These are phyloP conservation scores for Drosophila multiciliata DNA, from an alignment of 2,888 invertebrate species.

Conservation along the genomic window DNA sequence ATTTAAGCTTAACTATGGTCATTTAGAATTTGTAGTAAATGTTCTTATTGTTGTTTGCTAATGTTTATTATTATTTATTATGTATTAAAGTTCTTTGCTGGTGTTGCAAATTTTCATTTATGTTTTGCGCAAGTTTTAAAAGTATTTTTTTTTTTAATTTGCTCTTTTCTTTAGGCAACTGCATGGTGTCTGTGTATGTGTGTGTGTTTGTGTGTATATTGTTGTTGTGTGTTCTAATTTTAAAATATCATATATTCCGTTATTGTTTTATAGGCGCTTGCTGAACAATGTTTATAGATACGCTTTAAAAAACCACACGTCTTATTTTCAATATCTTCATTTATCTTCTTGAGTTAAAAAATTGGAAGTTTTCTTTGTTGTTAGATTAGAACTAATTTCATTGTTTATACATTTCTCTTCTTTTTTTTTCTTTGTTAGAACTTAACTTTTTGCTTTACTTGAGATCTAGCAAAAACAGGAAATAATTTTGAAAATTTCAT, in stretches of 20 bases:
- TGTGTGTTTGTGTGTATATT: constrained; percentile 42
- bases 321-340: constrained; percentile 28
- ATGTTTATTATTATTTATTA: constrained; percentile 62
- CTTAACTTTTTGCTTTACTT: constrained; percentile 71
- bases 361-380: constrained; percentile 71
- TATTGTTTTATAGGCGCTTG: constrained; percentile 60
- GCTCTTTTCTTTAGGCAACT: constrained; percentile 66
- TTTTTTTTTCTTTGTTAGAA: constrained; percentile 24
- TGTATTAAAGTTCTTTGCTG: constrained; percentile 75
- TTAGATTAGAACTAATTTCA: constrained; percentile 66
- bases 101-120: constrained; percentile 57
- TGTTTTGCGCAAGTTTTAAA: constrained; percentile 69
- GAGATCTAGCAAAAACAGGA: constrained; percentile 70
- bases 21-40: constrained; percentile 77
- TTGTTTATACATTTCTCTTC: constrained; percentile 50
- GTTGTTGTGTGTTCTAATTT: constrained; percentile 39
- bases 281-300: constrained; percentile 76
- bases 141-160: constrained; percentile 35
- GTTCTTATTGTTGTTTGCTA: constrained; percentile 62
- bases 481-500: constrained; percentile 29
- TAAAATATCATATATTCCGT: constrained; percentile 54
- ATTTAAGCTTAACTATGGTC: constrained; percentile 77
- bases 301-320: constrained; percentile 67
- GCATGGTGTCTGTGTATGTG: constrained; percentile 64
- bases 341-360: constrained; percentile 63